phyloP scores from a whole-genome alignment of 2,113 vertebrate species.

The Kryptolebias marmoratus region DNA sequence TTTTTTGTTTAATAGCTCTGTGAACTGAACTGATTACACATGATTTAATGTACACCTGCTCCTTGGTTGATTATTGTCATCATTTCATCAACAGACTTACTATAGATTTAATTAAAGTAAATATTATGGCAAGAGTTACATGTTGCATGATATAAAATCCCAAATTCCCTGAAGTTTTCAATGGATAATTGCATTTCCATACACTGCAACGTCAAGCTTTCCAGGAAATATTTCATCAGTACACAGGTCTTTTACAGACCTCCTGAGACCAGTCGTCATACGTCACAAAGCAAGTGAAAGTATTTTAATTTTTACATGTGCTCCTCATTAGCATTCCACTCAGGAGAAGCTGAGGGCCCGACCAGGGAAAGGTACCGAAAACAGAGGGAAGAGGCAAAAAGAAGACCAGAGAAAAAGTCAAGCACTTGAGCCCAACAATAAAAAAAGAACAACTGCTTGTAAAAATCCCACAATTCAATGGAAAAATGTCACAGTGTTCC shows the following conservation, averaged over 20 bases:
- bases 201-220: constrained; percentile 43
- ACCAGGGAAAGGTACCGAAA: constrained; percentile 43
- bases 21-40: neutral
- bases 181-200: constrained; percentile 74
- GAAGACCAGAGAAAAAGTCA: constrained; percentile 37
- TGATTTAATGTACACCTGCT: constrained; percentile 21
- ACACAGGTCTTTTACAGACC: constrained; percentile 75
- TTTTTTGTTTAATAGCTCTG: constrained; percentile 18
- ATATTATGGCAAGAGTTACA: constrained; percentile 41
- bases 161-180: constrained; percentile 50
- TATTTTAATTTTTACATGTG: constrained; percentile 84
- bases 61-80: neutral
- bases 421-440: constrained; percentile 40
- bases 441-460: constrained; percentile 27
- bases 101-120: constrained; percentile 18
- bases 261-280: constrained; percentile 77
- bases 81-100: constrained; percentile 22
- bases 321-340: constrained; percentile 79
- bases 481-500: constrained; percentile 49
- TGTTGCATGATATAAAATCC: constrained; percentile 40
- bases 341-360: constrained; percentile 71
- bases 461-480: constrained; percentile 50
- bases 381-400: constrained; percentile 32
- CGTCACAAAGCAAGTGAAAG: constrained; percentile 78
- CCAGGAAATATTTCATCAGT: constrained; percentile 76